Base-by-base conservation (phyloP, 1,140 invertebrate species). In the Drosophila simulans region DNA sequence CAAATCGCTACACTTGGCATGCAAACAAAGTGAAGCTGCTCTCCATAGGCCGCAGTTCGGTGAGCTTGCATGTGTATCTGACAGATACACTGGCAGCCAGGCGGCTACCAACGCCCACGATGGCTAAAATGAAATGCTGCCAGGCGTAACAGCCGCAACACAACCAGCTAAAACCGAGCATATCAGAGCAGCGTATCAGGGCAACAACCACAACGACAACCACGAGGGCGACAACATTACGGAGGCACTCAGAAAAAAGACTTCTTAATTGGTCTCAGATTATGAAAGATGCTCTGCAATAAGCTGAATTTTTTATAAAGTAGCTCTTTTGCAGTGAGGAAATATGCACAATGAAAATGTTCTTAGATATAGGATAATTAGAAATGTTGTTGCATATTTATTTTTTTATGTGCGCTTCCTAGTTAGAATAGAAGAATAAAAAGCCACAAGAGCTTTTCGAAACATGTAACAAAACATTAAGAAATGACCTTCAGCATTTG, bases 401-500 rank as follows among this genome's bases (percentile, higher is more conserved):
- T 42, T 42, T 42, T 11, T 58, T 15, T 40, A 5, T 7, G 17
- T 62, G 59, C 59, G 57, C 31, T 57, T 17, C 46, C 60, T 58
- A 63, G 58, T 31, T 37, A 65, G 40, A 58, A 53, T n/a, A 31
- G 55, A 40, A 65, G 76, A 80, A 79, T 73, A 22, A 63, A 69
- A 74, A 60, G 62, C 65, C 58, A 42, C 65, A 73, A 75, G 37
- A 82, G 83, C 69, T 63, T 72, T 81, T 81, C 56, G 75, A 82
- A 82, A 70, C 64, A 86, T 81, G 68, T 78, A 78, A 51, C 68
- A 76, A 75, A 66, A 73, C 82, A 81, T 74, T 74, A 56, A 43
- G 46, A 63, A 76, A 48, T 83, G 83, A 89, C 83, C 83, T 88
- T 88, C 84, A 83, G 80, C 66, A 78, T 75, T 77, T 74, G 49